Evolutionary conservation across 2,888 invertebrate genomes (phyloP), one percentile per base, ranked within the genome.

Genomic region (Pimpla rufipes): DNA sequence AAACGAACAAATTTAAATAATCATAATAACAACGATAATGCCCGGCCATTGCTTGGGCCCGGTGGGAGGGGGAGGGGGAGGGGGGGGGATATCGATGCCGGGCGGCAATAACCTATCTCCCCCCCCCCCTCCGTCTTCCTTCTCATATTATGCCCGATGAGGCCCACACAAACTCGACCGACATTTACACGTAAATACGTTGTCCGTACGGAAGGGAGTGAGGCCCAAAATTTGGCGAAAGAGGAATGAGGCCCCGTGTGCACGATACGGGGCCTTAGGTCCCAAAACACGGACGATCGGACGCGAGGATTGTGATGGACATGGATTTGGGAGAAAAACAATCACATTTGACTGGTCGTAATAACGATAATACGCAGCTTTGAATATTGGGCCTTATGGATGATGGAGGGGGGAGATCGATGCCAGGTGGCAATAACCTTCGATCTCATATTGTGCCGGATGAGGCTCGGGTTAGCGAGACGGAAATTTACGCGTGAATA

Each of bases 21-120:
- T 91, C 90, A 90, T 90, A 91, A 92, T 90, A 89, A 90, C 87
- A 89, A 90, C 87, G 89, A 90, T 89, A 91, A 91, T 90, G 87
- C 88, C 87, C 71, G 59, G 81, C 70, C 79, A 77, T 82, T 37
- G 62, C 62, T 37, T 77, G 83, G 78, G 81, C 64, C 55, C 73
- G 21, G 59, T 57, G 35, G 66, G 70, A 67, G 37, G 55, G 13
- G 45, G 70, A 67, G 37, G 55, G 13, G 45, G 52, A 16, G 52
- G 16, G 18, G 62, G 64, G 45, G 68, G 37, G 40, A 42, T 79
- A 79, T 76, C 66, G 82, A 81, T 77, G 67, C 77, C 78, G 67
- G 59, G 62, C 59, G 76, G 76, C 71, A 79, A 73, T 79, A 83
- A 83, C 71, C 83, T 66, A 79, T 83, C 79, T 57, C 55, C 62